These are phyloP conservation scores for Hippocampus barbouri DNA, from an alignment of 2,113 vertebrate genomes.

Conservation along the genomic window DNA sequence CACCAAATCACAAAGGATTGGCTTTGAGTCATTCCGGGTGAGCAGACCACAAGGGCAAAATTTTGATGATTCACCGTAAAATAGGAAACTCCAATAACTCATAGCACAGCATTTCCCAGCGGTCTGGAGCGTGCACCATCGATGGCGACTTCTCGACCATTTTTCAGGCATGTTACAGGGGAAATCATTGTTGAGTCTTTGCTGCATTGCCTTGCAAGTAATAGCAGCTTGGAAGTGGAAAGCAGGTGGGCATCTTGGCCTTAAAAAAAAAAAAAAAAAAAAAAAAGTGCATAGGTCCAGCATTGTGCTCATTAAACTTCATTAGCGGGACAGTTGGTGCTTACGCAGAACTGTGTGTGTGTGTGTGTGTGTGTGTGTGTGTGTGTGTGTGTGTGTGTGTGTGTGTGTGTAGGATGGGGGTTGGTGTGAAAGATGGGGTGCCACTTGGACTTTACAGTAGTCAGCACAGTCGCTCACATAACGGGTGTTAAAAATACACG, in stretches of 20 bases:
- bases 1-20: not conserved
- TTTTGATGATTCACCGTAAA: not conserved
- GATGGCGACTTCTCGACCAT: not conserved
- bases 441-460: constrained; percentile 62
- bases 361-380: constrained; percentile 13
- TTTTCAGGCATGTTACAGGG: not conserved
- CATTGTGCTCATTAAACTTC: constrained; percentile 69
- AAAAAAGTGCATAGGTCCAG: constrained; percentile 33
- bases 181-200: not conserved
- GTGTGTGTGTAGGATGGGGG: constrained; percentile 23
- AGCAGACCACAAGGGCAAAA: not conserved
- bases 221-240: not conserved
- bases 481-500: constrained; percentile 2
- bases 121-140: not conserved
- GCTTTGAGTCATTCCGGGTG: not conserved
- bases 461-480: constrained; percentile 41
- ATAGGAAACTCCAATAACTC: not conserved
- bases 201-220: not conserved
- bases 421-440: constrained; percentile 63
- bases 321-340: constrained; percentile 63
- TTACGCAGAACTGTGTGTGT: constrained; percentile 45
- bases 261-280: not conserved
- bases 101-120: not conserved
- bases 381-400: constrained; percentile 13
- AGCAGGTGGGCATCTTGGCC: not conserved